Evolutionary conservation across 2,797 vertebrate species (phyloP).

Genomic region (Pterois miles): DNA sequence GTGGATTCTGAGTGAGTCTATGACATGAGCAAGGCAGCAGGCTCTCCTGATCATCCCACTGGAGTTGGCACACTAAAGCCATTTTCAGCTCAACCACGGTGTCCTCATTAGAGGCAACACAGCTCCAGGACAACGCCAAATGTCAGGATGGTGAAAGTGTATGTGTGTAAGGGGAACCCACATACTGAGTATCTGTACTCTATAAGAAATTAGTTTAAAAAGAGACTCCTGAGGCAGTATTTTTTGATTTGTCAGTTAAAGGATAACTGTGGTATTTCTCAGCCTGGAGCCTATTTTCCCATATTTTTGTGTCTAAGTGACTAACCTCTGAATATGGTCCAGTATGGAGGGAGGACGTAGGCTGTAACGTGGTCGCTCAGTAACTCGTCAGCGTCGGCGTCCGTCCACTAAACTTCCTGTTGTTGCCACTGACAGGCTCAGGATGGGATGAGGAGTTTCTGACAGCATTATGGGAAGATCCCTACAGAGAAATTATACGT

Average conservation of each 20-base stretch:
- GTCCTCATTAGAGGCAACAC: constrained; percentile 10
- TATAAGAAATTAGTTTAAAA: background rate
- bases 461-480: no score
- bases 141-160: constrained; percentile 7
- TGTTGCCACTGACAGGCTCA: no score
- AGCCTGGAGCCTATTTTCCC: no score
- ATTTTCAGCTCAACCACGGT: background rate
- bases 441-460: no score
- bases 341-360: no score
- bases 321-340: no score
- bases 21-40: background rate
- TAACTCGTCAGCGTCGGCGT: no score
- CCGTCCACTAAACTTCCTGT: no score
- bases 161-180: background rate
- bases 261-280: no score
- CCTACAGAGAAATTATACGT: no score
- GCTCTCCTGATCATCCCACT: background rate
- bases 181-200: background rate
- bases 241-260: background rate
- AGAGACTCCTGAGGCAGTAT: background rate
- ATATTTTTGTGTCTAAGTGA: no score
- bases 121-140: constrained; percentile 18
- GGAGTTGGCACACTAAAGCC: background rate
- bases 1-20: background rate
- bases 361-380: no score